Evolutionary conservation across 2,113 vertebrate species (phyloP).

Genomic region (Accipiter cooperii): DNA sequence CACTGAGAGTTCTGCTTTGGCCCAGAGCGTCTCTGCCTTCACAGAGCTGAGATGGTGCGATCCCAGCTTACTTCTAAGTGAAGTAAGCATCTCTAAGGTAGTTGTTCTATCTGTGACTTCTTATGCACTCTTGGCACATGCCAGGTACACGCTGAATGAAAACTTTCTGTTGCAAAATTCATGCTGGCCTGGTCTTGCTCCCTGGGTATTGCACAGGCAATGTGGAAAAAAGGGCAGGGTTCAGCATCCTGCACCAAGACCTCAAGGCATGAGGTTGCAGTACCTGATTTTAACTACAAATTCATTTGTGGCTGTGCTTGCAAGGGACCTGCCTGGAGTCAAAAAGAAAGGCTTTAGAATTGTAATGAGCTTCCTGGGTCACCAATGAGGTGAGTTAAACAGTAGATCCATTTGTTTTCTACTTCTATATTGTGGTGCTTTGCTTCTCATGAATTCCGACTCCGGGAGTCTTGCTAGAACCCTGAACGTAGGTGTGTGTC

Average conservation of each 20-base stretch:
- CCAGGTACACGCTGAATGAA: neutral
- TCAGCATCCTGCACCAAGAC: neutral
- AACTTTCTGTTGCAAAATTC: neutral
- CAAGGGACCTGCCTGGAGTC: neutral
- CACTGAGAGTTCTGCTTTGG: neutral
- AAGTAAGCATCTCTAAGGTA: neutral
- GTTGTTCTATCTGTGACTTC: neutral
- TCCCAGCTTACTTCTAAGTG: neutral
- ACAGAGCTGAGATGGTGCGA: neutral
- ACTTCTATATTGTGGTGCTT: neutral
- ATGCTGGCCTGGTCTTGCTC: neutral
- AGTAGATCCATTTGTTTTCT: neutral
- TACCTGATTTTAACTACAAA: neutral
- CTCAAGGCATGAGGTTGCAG: neutral
- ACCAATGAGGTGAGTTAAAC: neutral
- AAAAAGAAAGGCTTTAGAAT: neutral
- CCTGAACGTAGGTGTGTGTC: rapidly evolving
- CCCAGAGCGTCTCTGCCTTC: neutral
- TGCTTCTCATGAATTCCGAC: neutral
- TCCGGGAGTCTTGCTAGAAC: neutral
- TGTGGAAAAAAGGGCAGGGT: neutral
- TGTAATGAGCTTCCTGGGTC: neutral
- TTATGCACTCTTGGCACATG: neutral
- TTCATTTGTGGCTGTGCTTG: neutral
- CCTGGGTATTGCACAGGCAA: neutral